These are phyloP conservation scores for Probosciger aterrimus DNA, from an alignment of 2,113 vertebrate species.

Conservation along the genomic window DNA sequence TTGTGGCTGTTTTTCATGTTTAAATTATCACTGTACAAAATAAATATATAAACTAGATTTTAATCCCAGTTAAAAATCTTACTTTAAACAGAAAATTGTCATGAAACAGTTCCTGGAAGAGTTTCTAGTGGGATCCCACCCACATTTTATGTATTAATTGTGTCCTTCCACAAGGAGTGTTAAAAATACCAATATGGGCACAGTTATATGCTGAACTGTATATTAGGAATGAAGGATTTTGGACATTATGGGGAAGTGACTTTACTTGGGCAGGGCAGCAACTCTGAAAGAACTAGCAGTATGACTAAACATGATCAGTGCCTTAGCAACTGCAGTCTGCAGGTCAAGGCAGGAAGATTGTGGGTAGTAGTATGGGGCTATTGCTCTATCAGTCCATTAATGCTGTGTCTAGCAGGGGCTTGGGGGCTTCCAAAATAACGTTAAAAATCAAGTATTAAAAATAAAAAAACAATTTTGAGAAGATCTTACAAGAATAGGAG, in stretches of 20 bases:
- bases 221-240: background rate
- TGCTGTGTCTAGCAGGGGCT: background rate
- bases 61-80: background rate
- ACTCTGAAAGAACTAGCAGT: background rate
- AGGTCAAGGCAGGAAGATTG: rapidly evolving
- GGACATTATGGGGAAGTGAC: background rate
- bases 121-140: background rate
- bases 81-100: background rate
- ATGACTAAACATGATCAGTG: rapidly evolving
- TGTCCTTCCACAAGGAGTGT: background rate
- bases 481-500: background rate
- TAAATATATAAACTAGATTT: background rate
- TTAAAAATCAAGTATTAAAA: background rate
- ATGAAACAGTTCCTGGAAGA: background rate
- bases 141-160: background rate
- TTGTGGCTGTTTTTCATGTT: background rate
- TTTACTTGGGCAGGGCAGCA: background rate
- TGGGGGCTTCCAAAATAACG: background rate
- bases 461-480: background rate
- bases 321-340: background rate
- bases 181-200: background rate
- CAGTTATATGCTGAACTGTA: background rate
- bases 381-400: background rate
- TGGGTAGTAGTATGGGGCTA: rapidly evolving
- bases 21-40: background rate